These are phyloP conservation scores for Antidorcas marsupialis DNA, from an alignment of 2,113 vertebrate species.

Conservation along the genomic window DNA sequence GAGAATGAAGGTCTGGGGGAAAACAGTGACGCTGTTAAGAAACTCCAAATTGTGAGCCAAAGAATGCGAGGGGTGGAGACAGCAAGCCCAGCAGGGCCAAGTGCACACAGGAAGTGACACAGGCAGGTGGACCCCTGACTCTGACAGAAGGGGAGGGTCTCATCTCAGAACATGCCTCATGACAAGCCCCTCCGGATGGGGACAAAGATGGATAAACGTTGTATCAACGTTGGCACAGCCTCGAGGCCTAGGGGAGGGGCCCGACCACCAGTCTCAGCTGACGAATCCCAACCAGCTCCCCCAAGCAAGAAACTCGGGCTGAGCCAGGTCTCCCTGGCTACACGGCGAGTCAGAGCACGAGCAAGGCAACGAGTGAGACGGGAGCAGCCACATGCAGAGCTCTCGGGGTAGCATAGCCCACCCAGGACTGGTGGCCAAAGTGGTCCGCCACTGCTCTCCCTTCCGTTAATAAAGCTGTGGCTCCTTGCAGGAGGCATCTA, in stretches of 20 bases:
- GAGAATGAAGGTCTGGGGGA: neutral
- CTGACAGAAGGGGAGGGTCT: neutral
- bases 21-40: neutral
- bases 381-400: neutral
- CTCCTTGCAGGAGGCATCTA: neutral
- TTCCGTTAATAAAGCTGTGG: no score
- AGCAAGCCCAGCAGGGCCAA: neutral
- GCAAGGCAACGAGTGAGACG: fast-evolving
- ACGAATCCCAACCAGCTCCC: neutral
- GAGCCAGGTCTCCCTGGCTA: neutral
- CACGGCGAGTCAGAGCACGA: neutral
- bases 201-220: neutral
- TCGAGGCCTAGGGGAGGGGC: neutral
- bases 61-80: neutral
- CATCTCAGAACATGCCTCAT: neutral
- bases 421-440: neutral
- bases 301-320: neutral
- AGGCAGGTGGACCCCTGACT: neutral
- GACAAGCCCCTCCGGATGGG: neutral
- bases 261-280: neutral
- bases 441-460: fast-evolving
- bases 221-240: no score
- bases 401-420: neutral
- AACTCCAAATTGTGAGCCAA: neutral
- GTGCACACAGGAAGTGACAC: neutral